Base-by-base conservation (phyloP, 2,888 invertebrate species). In the Troides oblongomaculatus region DNA sequence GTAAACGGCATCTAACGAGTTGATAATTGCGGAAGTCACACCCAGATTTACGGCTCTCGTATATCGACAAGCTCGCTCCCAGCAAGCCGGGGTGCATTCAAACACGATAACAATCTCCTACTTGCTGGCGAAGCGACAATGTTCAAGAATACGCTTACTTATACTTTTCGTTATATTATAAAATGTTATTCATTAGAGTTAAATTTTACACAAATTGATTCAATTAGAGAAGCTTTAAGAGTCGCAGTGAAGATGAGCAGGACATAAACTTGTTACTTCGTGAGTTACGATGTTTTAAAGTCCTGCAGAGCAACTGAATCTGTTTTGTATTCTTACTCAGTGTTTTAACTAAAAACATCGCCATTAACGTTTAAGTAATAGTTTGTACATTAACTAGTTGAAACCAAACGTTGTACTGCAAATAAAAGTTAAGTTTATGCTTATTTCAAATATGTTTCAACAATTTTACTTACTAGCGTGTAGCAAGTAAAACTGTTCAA, bases 21-120 rank as follows among this genome's bases (percentile, higher is more conserved):
- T 76, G 78, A 78, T 81, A 81, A 81, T 80, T 80, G 77, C 78
- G 80, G 80, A 82, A 80, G 77, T 74, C 72, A 72, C 70, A 70
- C 62, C 66, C 72, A 78, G 80, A 81, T 80, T 81, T 79, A 81
- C 77, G 76, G 74, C 64, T 66, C 50, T 59, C 59, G 68, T 69
- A 58, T 71, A 72, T 73, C 70, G 69, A 66, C 59, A 60, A 59
- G 23, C 59, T 61, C 58, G 64, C 64, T 67, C 36, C 67, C 46
- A 58, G 62, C 66, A 61, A 70, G 69, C 60, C 69, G 72, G 71
- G 66, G 70, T 72, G 70, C 71, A 71, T 72, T 68, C 71, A 65
- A 66, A 69, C 66, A 62, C 71, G 76, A 78, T 76, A 74, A 64
- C 58, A 66, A 76, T 77, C 74, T 75, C 62, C 71, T 73, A 74